Evolutionary conservation across 2,113 vertebrate genomes (phyloP), one percentile per base, ranked within the genome.

Genomic region (Microtus oregoni): DNA sequence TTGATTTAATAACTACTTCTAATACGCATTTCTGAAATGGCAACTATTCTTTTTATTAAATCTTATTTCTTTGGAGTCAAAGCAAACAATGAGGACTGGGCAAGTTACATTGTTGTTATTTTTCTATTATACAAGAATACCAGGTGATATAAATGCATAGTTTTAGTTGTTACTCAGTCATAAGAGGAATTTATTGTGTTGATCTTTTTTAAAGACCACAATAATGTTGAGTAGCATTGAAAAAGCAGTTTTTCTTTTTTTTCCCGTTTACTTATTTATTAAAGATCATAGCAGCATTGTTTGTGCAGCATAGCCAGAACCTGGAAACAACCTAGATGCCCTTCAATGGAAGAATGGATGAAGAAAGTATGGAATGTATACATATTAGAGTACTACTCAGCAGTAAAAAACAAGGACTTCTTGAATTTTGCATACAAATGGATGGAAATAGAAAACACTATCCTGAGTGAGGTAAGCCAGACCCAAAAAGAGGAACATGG

Each of bases 11-110:
- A 91, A 88, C 58, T 88, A 30, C 26, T 47, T 61, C 2, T 61
- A 86, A 91, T 55, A 88, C 47, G n/a, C 38, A 82, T 70, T 76
- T 50, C 47, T 76, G 32, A 83, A 83, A 76, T 91, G 35, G 9
- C 15, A 67, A 44, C 70, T 79, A 55, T 75, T 86, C 50, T 79
- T 96, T 81, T 94, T 58, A 96, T 91, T 91, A 86, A 47, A 90
- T 79, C 55, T 90, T 81, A 91, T 81, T 91, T 96, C 35, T 86
- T 93, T 93, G 65, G 44, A 81, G n/a, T 78, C 81, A 86, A 91
- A n/a, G 11, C n/a, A 87, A 90, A 79, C 22, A 79, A 61, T 86
- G 28, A 91, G 67, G 58, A 47, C 75, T 86, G 17, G 7, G 20
- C 26, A 87, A 89, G 13, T 91, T 73, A 90, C 17, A 38, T 38